phyloP scores from a whole-genome alignment of 1,140 invertebrate species.

The Streblospio benedicti region DNA sequence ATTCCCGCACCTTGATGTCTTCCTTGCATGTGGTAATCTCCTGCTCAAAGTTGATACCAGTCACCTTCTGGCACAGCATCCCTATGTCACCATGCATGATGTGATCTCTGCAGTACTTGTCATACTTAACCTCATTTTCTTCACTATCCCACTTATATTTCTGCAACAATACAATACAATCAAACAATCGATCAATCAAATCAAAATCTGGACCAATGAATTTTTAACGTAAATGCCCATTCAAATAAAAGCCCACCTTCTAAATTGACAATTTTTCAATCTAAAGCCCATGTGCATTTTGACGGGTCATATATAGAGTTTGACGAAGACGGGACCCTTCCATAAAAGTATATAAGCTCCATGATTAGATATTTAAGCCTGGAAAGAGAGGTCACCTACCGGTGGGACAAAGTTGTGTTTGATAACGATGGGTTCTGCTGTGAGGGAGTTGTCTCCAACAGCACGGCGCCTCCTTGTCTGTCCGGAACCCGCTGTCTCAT shows the following conservation, averaged over 20 bases:
- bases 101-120: constrained; percentile 7
- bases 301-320: no score
- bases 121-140: constrained; percentile 2
- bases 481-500: not conserved
- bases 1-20: constrained; percentile 17
- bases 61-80: constrained; percentile 9
- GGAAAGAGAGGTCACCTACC: no score
- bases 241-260: no score
- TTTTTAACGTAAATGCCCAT: no score
- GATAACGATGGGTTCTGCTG: constrained; percentile 8
- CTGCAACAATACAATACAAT: not conserved
- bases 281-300: no score
- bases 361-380: no score
- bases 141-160: constrained; percentile 12
- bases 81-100: constrained; percentile 9
- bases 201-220: no score
- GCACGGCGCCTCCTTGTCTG: not conserved
- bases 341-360: no score
- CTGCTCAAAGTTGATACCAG: constrained; percentile 15
- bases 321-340: no score
- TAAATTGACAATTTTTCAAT: no score
- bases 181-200: not conserved
- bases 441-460: constrained; percentile 6
- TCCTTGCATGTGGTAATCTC: constrained; percentile 18
- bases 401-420: constrained; percentile 11